A percentile compares a stretch with the other conserved stretches of the same genome.
Evolutionary conservation across 2,113 vertebrate genomes (phyloP).

Genomic region (Rhizomys pruinosus): DNA sequence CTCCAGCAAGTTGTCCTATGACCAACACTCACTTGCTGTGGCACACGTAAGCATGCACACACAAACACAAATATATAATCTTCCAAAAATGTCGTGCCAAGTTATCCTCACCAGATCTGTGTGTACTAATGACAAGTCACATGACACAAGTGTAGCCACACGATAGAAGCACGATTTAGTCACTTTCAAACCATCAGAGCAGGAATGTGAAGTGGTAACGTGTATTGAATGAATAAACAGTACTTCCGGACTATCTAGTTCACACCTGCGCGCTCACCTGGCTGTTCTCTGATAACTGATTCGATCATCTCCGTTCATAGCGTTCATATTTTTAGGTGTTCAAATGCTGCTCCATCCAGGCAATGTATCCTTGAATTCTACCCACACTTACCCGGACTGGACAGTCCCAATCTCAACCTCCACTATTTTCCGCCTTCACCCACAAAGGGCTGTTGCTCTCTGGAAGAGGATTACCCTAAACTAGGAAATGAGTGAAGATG

Average conservation of each 20-base stretch:
- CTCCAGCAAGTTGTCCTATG: neutral
- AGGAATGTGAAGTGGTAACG: neutral
- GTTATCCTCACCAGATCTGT: neutral
- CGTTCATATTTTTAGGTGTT: neutral
- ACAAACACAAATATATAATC: neutral
- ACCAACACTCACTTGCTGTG: neutral
- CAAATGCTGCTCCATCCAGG: neutral
- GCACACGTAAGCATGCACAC: neutral
- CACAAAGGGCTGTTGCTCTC: neutral
- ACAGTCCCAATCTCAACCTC: neutral
- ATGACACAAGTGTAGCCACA: neutral
- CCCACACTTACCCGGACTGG: neutral
- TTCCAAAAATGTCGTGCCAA: neutral
- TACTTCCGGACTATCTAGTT: too few relatives aligned
- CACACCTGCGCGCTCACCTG: neutral
- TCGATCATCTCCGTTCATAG: neutral
- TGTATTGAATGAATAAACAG: constrained; percentile 8
- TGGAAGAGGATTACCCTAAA: neutral
- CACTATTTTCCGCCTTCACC: neutral
- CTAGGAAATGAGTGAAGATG: constrained; percentile 3
- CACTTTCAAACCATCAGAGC: neutral
- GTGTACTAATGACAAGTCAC: neutral
- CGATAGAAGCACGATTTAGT: neutral
- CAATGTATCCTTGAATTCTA: neutral
- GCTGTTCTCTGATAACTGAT: neutral